Evolutionary conservation across 1,140 invertebrate species (phyloP).

Genomic region (Heliconius eleuchia): DNA sequence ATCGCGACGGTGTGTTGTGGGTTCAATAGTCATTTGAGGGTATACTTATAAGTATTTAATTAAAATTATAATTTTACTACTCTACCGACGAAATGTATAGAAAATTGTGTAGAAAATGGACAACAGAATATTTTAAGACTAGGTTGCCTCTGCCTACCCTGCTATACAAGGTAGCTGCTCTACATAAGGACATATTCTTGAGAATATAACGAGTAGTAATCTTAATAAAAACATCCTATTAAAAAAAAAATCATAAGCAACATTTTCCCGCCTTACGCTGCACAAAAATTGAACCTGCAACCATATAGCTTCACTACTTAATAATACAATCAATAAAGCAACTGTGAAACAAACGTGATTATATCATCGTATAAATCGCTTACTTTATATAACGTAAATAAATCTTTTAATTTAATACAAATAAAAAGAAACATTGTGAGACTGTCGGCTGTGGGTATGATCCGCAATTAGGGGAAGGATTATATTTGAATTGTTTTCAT

Average conservation of each 20-base stretch:
- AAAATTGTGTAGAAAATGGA: background rate
- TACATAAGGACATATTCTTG: no score
- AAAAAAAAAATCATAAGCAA: no score
- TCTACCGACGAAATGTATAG: no score
- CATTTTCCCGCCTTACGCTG: background rate
- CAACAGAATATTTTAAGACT: background rate
- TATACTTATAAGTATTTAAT: background rate
- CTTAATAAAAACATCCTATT: no score
- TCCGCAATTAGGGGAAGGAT: background rate
- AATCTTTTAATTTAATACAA: background rate
- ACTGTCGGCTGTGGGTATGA: background rate
- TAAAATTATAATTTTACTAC: background rate
- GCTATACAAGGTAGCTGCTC: background rate
- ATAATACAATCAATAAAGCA: background rate
- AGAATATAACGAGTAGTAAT: no score
- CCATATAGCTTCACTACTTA: background rate
- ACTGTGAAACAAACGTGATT: background rate
- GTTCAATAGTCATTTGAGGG: background rate
- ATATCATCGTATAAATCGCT: background rate
- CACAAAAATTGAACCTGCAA: background rate
- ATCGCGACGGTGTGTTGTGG: background rate
- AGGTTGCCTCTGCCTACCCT: background rate
- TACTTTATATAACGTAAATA: constrained; percentile 8
- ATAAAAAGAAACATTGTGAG: background rate
- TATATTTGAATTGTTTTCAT: background rate